A percentile compares a stretch with the other conserved stretches of the same genome.
Conservation (phyloP, 2,113 vertebrate species). For the Crotalus horridus region DNA sequence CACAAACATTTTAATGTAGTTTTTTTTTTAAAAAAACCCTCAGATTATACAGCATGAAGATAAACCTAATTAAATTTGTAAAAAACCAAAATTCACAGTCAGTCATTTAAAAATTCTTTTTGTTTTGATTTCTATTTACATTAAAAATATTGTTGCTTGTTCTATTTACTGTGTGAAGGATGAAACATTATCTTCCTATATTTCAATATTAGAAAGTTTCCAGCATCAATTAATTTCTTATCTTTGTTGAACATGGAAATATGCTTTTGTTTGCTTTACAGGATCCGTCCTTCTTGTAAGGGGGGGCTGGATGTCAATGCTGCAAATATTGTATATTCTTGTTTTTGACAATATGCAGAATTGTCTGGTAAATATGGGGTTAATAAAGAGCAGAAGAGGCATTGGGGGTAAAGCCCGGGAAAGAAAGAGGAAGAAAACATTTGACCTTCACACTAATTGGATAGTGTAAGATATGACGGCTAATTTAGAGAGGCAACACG, state of each 20-base stretch:
- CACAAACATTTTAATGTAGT: background rate
- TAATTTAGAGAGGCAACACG: no score
- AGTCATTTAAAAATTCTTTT: background rate
- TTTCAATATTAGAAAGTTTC: background rate
- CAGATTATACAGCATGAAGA: background rate
- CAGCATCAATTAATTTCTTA: background rate
- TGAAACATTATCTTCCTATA: background rate
- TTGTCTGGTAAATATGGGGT: no score
- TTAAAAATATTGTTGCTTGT: background rate
- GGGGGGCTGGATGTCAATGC: no score
- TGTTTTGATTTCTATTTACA: background rate
- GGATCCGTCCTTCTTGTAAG: no score
- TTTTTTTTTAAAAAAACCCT: background rate
- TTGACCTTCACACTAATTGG: no score
- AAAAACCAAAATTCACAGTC: background rate
- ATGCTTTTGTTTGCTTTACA: no score
- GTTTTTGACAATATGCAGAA: no score
- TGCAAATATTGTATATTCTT: no score
- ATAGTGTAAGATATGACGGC: no score
- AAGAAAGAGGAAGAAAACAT: no score
- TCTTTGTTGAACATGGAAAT: background rate
- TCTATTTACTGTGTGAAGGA: background rate
- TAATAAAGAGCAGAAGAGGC: no score
- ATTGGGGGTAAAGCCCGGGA: no score
- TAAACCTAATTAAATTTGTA: background rate